Percentiles rank a stretch among this genome's conserved stretches.
Evolutionary conservation across 2,888 invertebrate species (phyloP).

Genomic region (Eilema caniola): DNA sequence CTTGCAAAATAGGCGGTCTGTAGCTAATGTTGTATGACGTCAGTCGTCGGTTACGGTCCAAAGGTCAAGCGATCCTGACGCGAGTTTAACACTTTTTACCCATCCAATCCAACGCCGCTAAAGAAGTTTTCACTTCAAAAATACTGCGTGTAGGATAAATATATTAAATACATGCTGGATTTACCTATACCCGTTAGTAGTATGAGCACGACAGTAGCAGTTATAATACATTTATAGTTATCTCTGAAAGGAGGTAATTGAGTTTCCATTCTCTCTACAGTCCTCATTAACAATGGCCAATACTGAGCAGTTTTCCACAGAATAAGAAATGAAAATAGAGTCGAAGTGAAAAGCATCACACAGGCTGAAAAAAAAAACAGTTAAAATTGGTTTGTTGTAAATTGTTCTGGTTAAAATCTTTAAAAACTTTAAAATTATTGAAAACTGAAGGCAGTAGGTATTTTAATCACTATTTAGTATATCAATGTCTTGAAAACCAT

Average conservation of each 20-base stretch:
- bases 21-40: no score
- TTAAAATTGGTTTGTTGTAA: background rate
- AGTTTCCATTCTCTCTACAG: slow-evolving; percentile 58
- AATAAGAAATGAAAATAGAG: slow-evolving; percentile 54
- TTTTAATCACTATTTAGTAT: background rate
- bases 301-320: slow-evolving; percentile 54
- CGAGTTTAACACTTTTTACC: no score
- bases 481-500: background rate
- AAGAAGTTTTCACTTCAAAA: no score
- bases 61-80: no score
- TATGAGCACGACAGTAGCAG: slow-evolving; percentile 54
- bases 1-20: no score
- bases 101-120: no score
- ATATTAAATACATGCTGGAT: background rate
- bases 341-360: slow-evolving; percentile 60
- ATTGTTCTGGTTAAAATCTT: background rate
- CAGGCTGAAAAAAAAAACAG: slow-evolving; percentile 58
- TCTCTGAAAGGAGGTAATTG: slow-evolving; percentile 59
- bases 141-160: background rate
- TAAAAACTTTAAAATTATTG: background rate
- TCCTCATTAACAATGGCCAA: slow-evolving; percentile 57
- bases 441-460: no score
- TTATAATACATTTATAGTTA: slow-evolving; percentile 54
- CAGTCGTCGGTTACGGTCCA: no score
- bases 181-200: slow-evolving; percentile 58